Base-by-base conservation (phyloP, 30 jellyfish, hydroid and myxozoan genomes). In the Turritopsis rubra region DNA sequence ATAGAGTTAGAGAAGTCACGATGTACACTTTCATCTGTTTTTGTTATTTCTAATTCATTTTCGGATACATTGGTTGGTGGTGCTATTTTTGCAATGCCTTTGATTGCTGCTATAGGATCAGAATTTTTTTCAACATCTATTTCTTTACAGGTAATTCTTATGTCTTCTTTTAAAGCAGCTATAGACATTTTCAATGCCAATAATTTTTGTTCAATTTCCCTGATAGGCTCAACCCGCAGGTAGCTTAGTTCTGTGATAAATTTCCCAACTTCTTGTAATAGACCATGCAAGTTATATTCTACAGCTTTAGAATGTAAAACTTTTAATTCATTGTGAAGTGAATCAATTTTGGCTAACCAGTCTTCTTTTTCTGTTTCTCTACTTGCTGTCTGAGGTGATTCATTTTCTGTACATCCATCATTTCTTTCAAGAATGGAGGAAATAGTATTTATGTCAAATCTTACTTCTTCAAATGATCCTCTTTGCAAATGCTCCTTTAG, bases 191-290 rank as follows among this genome's bases (percentile, higher is more conserved):
- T 41, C 13, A 41, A 41, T 3, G 13, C 13, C 60, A 41, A 41
- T 5, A 41, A 41, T 13, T 41, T 41, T 41, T 41, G 60, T 41
- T 41, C 60, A 9, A 68, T 68, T 1, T 68, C 30, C 19, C 77
- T 19, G 77, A 0, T n/a, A 22, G 30, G 8, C 77, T n/a, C 23
- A n/a, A n/a, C 16, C 77, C 9, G 30, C 77, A 68, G 30, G 19
- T 19, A 23, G 31, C 19, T 68, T 7, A 68, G 4, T 22, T 68
- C 77, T 7, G 77, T 27, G 9, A 68, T 68, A n/a, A 8, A n/a
- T 27, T 68, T 27, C 19, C 28, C 77, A n/a, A 68, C 31, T 68
- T 68, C 77, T 68, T 68, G 77, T n/a, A 68, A 22, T 19, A 68
- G 77, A 27, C 30, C 77, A 1, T 68, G 77, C 28, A 68, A 27